A percentile compares a stretch with the other conserved stretches of the same genome.
Conservation (phyloP, 2,113 vertebrate species). For the Grammomys dolichurus region DNA sequence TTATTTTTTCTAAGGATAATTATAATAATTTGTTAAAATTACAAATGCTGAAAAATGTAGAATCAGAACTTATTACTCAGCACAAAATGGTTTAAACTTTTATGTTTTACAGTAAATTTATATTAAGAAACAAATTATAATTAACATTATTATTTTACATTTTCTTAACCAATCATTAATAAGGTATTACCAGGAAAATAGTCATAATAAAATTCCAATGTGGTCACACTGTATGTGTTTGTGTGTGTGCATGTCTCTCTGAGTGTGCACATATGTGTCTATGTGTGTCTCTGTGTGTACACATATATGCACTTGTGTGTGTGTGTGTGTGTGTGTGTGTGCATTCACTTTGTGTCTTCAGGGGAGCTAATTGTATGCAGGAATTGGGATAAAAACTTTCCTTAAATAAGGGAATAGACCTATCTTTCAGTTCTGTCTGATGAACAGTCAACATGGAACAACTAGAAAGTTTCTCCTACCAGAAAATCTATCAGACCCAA, state of each 20-base stretch:
- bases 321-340: neutral
- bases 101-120: neutral
- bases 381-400: neutral
- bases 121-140: neutral
- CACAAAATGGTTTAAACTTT: neutral
- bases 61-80: neutral
- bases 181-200: neutral
- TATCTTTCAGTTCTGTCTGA: neutral
- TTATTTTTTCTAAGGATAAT: neutral
- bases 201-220: neutral
- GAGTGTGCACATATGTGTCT: no score
- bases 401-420: neutral
- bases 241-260: neutral
- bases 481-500: neutral
- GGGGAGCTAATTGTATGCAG: neutral
- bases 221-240: neutral
- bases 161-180: neutral
- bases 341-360: neutral
- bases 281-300: no score
- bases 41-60: neutral
- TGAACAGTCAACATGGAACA: neutral
- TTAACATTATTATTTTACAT: neutral
- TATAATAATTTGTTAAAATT: neutral
- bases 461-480: neutral
- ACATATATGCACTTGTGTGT: neutral